Percentiles rank a stretch among this genome's conserved stretches.
These are phyloP conservation scores for Ladona fulva DNA, from an alignment of 1,140 invertebrate genomes.

Conservation along the genomic window DNA sequence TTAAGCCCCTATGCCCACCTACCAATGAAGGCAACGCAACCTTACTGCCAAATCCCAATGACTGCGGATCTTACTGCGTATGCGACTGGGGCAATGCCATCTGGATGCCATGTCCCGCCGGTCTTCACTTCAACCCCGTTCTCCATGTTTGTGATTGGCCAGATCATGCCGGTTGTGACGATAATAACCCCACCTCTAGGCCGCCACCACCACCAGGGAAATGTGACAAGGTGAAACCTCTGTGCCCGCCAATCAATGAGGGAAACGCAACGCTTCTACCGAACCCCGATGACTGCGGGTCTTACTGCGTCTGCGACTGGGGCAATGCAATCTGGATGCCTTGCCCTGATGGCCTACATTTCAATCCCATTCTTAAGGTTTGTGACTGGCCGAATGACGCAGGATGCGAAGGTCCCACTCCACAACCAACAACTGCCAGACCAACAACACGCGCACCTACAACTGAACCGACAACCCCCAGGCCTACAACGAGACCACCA, in stretches of 20 bases:
- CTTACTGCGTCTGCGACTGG: constrained; percentile 32
- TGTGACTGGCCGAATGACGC: constrained; percentile 26
- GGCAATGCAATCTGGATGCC: constrained; percentile 25
- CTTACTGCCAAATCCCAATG: constrained; percentile 20
- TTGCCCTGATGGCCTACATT: constrained; percentile 20
- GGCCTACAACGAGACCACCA: too few species aligned
- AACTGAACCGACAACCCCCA: too few species aligned
- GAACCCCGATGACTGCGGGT: constrained; percentile 26
- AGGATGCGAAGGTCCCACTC: constrained; percentile 12
- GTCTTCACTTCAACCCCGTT: constrained; percentile 24
- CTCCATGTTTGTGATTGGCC: constrained; percentile 27
- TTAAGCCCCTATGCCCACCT: neutral
- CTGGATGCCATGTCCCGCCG: constrained; percentile 21
- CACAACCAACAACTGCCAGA: neutral
- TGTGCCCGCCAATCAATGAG: neutral
- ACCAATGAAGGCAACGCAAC: neutral
- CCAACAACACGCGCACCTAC: too few species aligned
- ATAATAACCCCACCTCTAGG: too few species aligned
- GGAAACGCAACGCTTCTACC: constrained; percentile 20
- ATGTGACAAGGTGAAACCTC: too few species aligned
- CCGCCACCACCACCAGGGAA: too few species aligned
- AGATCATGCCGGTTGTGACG: constrained; percentile 17
- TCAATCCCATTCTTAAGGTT: constrained; percentile 24
- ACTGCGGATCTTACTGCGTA: constrained; percentile 31
- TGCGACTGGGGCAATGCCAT: constrained; percentile 29